A percentile compares a stretch with the other conserved stretches of the same genome.
phyloP scores from a whole-genome alignment of 2,888 invertebrate genomes.

The Disparrhopalites patrizii region DNA sequence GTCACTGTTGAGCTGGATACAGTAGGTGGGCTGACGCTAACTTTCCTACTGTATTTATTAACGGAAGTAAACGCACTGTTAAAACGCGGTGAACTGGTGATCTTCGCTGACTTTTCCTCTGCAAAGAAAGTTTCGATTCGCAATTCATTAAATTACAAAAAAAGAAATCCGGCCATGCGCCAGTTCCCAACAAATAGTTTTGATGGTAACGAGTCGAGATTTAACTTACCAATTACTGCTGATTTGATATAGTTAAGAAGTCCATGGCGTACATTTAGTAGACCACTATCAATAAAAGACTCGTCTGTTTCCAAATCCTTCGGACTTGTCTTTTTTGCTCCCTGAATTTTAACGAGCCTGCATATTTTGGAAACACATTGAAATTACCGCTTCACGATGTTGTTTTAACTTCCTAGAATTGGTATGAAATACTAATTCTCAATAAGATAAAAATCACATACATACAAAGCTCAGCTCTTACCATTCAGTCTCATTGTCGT shows the following conservation, averaged over 20 bases:
- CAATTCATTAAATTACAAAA: not conserved
- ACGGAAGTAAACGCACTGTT: not conserved
- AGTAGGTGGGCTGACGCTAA: conserved; percentile 3
- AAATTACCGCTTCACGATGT: not conserved
- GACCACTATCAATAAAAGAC: conserved; percentile 27
- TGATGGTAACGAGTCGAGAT: not conserved
- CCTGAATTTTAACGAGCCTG: conserved; percentile 28
- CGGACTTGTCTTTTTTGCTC: conserved; percentile 22
- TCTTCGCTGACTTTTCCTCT: conserved; percentile 20
- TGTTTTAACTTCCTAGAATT: not conserved
- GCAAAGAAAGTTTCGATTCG: not conserved
- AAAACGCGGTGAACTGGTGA: conserved; percentile 9
- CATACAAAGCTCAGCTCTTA: not conserved
- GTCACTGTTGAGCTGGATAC: not conserved
- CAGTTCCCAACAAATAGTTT: not conserved
- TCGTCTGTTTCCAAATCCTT: conserved; percentile 28
- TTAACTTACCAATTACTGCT: conserved; percentile 24
- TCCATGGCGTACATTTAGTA: conserved; percentile 23
- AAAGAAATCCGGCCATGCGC: not conserved
- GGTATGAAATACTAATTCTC: not conserved
- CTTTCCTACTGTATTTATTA: not conserved
- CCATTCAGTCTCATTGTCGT: conserved; percentile 30
- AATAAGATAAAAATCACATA: not conserved
- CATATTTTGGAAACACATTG: not conserved
- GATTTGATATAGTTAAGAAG: conserved; percentile 28